Evolutionary conservation across 2,113 vertebrate species (phyloP).

Genomic region (Eublepharis macularius): DNA sequence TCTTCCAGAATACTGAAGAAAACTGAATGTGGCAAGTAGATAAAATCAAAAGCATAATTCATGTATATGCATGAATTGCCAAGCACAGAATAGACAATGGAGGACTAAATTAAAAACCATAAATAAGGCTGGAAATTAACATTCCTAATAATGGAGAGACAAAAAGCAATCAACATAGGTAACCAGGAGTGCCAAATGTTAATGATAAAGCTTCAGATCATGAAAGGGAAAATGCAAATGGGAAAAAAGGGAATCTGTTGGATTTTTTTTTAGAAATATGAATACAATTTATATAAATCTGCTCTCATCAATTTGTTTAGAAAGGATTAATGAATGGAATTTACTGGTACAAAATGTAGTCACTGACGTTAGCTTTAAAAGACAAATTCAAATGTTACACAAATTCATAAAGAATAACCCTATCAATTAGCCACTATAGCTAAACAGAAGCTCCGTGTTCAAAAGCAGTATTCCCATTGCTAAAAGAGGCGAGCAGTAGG

Average conservation of each 20-base stretch:
- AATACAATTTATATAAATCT: too few species aligned
- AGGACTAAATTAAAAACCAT: constrained; percentile 7
- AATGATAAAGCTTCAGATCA: neutral
- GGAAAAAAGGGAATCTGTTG: neutral
- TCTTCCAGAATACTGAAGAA: neutral
- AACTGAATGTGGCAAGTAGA: neutral
- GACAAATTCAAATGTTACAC: too few species aligned
- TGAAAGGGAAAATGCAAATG: neutral
- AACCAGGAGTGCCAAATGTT: constrained; percentile 18
- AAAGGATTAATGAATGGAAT: neutral
- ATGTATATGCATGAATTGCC: constrained; percentile 10
- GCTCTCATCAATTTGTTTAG: too few species aligned
- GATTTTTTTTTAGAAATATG: neutral
- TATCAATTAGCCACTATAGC: too few species aligned
- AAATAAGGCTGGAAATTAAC: constrained; percentile 13
- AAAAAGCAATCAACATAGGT: constrained; percentile 17
- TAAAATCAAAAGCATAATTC: constrained; percentile 6
- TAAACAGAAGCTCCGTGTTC: too few species aligned
- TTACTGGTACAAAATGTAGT: too few species aligned
- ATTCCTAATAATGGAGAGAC: constrained; percentile 23
- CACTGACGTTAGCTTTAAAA: too few species aligned
- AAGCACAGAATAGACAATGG: constrained; percentile 6
- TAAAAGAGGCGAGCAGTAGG: too few species aligned
- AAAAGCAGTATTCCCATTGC: too few species aligned
- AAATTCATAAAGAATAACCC: too few species aligned